Conservation (phyloP, 2,888 invertebrate species). For the Andrena flavipes region DNA sequence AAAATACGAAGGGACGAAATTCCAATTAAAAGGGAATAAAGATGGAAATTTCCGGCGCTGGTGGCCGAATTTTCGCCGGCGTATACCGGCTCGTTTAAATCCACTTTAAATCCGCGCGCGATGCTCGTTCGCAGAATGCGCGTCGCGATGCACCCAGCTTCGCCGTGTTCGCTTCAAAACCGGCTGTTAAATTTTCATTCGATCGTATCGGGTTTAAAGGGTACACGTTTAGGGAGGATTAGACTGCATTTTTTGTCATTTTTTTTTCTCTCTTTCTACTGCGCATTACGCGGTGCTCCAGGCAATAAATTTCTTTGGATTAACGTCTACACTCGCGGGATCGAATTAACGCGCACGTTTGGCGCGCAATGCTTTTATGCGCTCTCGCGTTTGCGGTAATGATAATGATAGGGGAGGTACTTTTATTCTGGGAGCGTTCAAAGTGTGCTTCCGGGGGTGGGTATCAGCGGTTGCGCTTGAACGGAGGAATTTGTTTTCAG, state of each 20-base stretch:
- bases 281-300: not conserved
- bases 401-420: not conserved
- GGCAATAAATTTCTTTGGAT: conserved; percentile 16
- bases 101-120: conserved; percentile 26
- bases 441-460: too few species aligned
- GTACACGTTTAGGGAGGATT: conserved; percentile 29
- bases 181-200: conserved; percentile 34
- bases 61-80: not conserved
- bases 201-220: conserved; percentile 6
- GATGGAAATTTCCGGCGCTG: conserved; percentile 27
- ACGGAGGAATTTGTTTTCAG: too few species aligned
- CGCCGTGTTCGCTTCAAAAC: conserved; percentile 13
- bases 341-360: not conserved
- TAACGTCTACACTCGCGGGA: not conserved
- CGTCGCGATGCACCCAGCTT: not conserved
- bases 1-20: conserved; percentile 13
- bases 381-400: not conserved
- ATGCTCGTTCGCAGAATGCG: not conserved
- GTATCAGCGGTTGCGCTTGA: too few species aligned
- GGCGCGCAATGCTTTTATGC: not conserved
- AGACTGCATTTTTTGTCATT: conserved; percentile 5
- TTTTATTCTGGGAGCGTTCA: not conserved
- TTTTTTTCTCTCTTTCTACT: not conserved
- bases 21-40: conserved; percentile 50
- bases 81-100: conserved; percentile 16